These are phyloP conservation scores for Drosophila paranaensis DNA, from an alignment of 2,888 invertebrate genomes.

Conservation along the genomic window DNA sequence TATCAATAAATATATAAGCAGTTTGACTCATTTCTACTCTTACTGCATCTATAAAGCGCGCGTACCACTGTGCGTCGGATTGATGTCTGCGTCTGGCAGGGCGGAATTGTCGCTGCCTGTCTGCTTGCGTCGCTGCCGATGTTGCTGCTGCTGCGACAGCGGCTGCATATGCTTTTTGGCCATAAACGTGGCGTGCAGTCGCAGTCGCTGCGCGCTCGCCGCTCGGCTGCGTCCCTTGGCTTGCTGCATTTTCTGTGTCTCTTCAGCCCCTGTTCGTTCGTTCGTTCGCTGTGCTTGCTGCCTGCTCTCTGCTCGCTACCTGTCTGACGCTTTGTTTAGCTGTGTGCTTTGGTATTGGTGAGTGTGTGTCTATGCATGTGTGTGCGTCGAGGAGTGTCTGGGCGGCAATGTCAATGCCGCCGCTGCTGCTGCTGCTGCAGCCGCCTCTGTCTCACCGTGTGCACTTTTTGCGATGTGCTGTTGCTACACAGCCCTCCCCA, in stretches of 20 bases:
- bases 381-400: conserved; percentile 58
- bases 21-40: too few relatives aligned
- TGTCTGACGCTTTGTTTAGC: conserved; percentile 69
- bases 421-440: conserved; percentile 21
- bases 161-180: conserved; percentile 68
- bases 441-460: conserved; percentile 45
- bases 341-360: conserved; percentile 50
- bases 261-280: conserved; percentile 23
- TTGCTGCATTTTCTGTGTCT: conserved; percentile 43
- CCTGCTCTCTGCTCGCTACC: conserved; percentile 53
- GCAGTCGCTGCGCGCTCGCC: conserved; percentile 40
- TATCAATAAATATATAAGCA: too few relatives aligned
- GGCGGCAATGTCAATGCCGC: conserved; percentile 77
- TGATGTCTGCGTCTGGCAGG: conserved; percentile 63
- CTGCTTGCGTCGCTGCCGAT: conserved; percentile 36
- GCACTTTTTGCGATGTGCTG: conserved; percentile 66
- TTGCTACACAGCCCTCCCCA: conserved; percentile 57
- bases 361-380: conserved; percentile 4
- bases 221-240: conserved; percentile 22
- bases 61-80: conserved; percentile 55
- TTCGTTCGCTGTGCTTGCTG: conserved; percentile 22
- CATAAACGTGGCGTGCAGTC: conserved; percentile 61
- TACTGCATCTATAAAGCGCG: not conserved
- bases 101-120: conserved; percentile 51
- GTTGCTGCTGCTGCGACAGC: conserved; percentile 20